Conservation (phyloP, 2,113 vertebrate species). For the Syngnathus scovelli region DNA sequence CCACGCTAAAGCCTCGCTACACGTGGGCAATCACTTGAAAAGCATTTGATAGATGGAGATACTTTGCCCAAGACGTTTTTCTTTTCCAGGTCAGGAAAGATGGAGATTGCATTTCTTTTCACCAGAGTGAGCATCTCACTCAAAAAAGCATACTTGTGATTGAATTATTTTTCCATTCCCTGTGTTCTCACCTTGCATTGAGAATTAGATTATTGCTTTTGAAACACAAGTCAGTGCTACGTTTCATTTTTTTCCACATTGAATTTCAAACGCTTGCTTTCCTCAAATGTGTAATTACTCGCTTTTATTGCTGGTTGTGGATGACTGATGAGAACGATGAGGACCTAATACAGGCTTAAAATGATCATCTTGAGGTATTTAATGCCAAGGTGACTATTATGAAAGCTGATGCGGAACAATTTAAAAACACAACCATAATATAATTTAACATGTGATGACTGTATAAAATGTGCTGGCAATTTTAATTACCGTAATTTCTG, state of each 20-base stretch:
- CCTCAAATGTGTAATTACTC: constrained; percentile 61
- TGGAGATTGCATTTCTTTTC: constrained; percentile 54
- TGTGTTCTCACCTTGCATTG: constrained; percentile 52
- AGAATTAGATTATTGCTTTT: constrained; percentile 64
- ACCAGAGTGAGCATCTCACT: constrained; percentile 46
- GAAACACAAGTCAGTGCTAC: constrained; percentile 36
- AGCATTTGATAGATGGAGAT: constrained; percentile 38
- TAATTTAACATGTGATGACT: background rate
- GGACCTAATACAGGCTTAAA: constrained; percentile 38
- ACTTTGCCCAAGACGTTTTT: constrained; percentile 44
- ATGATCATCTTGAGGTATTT: background rate
- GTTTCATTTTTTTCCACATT: constrained; percentile 46
- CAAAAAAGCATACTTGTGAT: constrained; percentile 62
- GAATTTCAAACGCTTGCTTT: constrained; percentile 70
- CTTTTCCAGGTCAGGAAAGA: constrained; percentile 57
- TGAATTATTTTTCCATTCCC: constrained; percentile 66
- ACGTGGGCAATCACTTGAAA: constrained; percentile 39
- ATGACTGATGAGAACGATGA: no score
- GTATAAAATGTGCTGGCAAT: background rate
- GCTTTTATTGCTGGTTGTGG: constrained; percentile 59
- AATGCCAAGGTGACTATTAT: constrained; percentile 9
- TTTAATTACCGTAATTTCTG: no score
- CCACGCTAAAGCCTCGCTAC: constrained; percentile 26
- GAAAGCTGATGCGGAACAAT: constrained; percentile 9
- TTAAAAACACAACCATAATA: background rate